Evolutionary conservation across 2,113 vertebrate species (phyloP).

Genomic region (Lynx canadensis): DNA sequence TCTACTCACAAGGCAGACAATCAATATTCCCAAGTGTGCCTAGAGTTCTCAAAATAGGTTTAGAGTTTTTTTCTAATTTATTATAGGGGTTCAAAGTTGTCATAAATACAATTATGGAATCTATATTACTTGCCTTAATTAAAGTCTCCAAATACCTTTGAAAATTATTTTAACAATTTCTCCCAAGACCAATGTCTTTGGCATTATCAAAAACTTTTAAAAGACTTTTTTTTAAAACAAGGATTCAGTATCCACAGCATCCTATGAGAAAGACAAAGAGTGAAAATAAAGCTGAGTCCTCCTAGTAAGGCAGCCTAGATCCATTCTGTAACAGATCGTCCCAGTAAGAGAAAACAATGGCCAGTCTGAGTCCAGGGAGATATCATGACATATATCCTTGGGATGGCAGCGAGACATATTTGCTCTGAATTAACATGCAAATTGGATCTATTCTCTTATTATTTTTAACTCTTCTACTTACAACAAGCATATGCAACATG

Average conservation of each 20-base stretch:
- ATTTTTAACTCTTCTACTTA: slow-evolving; percentile 18
- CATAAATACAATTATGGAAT: background rate
- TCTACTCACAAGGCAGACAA: background rate
- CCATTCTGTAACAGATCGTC: background rate
- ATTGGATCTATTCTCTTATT: background rate
- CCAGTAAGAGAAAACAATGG: background rate
- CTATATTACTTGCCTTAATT: slow-evolving; percentile 5
- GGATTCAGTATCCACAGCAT: background rate
- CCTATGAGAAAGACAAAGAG: slow-evolving; percentile 9
- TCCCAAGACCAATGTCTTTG: background rate
- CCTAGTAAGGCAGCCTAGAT: background rate
- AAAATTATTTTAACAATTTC: slow-evolving; percentile 28
- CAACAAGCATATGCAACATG: background rate
- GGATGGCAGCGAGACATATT: background rate
- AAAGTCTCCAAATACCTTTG: slow-evolving; percentile 17
- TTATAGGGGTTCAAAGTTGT: slow-evolving; percentile 1
- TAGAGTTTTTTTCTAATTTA: background rate
- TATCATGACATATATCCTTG: background rate
- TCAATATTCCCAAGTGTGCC: background rate
- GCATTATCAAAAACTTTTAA: background rate
- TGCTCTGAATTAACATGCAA: background rate
- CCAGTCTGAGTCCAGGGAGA: background rate
- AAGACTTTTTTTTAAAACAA: background rate
- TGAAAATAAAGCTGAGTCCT: slow-evolving; percentile 45
- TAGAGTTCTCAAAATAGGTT: background rate